phyloP scores from a whole-genome alignment of 1,140 invertebrate genomes.

The Ectropis grisescens region DNA sequence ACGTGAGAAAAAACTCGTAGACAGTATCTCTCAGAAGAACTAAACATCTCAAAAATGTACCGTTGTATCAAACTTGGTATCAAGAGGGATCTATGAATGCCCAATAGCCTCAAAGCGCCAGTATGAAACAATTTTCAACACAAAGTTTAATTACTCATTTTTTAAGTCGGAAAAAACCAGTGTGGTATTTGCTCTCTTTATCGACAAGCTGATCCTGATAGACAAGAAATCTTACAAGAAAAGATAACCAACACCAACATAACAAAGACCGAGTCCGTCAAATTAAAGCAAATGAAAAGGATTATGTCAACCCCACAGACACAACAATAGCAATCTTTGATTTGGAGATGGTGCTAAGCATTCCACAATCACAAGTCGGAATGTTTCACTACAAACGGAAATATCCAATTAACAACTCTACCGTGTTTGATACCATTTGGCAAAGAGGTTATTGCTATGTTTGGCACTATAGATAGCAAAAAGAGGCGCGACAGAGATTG shows the following conservation, averaged over 20 bases:
- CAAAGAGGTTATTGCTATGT: slow-evolving; percentile 17
- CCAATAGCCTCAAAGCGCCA: slow-evolving; percentile 7
- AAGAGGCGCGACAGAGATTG: slow-evolving; percentile 15
- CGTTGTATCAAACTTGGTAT: slow-evolving; percentile 13
- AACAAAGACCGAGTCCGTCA: slow-evolving; percentile 10
- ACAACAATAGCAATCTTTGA: slow-evolving; percentile 11
- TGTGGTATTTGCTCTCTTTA: slow-evolving; percentile 8
- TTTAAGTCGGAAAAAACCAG: slow-evolving; percentile 15
- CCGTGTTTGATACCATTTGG: slow-evolving; percentile 9
- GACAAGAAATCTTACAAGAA: slow-evolving; percentile 7
- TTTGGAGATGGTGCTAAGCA: slow-evolving; percentile 14
- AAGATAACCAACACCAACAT: too few relatives aligned
- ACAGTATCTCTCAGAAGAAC: slow-evolving; percentile 13
- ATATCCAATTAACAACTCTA: slow-evolving; percentile 21
- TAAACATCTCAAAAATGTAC: slow-evolving; percentile 15
- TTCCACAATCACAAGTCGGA: slow-evolving; percentile 9
- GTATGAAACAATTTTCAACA: slow-evolving; percentile 11
- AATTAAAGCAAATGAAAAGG: slow-evolving; percentile 13
- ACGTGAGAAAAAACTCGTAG: slow-evolving; percentile 8
- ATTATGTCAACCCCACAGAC: slow-evolving; percentile 1
- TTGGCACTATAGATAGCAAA: slow-evolving; percentile 15
- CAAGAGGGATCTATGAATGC: slow-evolving; percentile 2
- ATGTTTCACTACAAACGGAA: slow-evolving; percentile 23
- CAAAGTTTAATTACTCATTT: slow-evolving; percentile 9
- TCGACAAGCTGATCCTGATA: slow-evolving; percentile 4